These are phyloP conservation scores for Brachyopa scutellaris DNA, from an alignment of 2,888 invertebrate genomes.

Conservation along the genomic window DNA sequence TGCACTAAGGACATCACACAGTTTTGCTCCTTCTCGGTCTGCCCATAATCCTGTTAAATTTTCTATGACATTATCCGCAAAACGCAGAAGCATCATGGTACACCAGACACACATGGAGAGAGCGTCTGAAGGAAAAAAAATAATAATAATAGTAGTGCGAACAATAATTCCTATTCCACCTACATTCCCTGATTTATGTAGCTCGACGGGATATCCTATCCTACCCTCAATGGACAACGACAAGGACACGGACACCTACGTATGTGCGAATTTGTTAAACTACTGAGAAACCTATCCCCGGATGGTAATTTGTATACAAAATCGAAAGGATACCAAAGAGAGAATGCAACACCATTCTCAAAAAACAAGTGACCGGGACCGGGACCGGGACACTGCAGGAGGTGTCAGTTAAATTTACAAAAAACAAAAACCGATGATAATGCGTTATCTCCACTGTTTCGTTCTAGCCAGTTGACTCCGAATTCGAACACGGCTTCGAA, in stretches of 20 bases:
- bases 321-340: conserved; percentile 30
- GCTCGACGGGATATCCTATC: conserved; percentile 31
- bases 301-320: conserved; percentile 49
- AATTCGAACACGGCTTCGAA: conserved; percentile 1
- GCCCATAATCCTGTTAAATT: conserved; percentile 42
- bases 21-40: not conserved
- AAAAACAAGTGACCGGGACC: conserved; percentile 49
- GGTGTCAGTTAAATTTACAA: conserved; percentile 14
- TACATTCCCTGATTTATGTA: conserved; percentile 56
- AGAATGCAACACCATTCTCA: not conserved
- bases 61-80: conserved; percentile 35
- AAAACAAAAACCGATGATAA: conserved; percentile 49
- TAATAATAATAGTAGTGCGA: conserved; percentile 32
- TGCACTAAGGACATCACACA: conserved; percentile 54
- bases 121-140: not conserved
- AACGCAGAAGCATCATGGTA: conserved; percentile 24
- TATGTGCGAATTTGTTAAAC: conserved; percentile 69
- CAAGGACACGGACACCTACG: conserved; percentile 66
- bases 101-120: not conserved
- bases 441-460: conserved; percentile 35
- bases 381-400: conserved; percentile 56
- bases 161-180: conserved; percentile 29
- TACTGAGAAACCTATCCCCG: conserved; percentile 33
- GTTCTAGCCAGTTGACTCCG: conserved; percentile 23
- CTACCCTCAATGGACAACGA: too few relatives aligned